Evolutionary conservation across 1,140 invertebrate species (phyloP), one percentile per base, ranked within the genome.

Genomic region (Cryptotermes secundus): DNA sequence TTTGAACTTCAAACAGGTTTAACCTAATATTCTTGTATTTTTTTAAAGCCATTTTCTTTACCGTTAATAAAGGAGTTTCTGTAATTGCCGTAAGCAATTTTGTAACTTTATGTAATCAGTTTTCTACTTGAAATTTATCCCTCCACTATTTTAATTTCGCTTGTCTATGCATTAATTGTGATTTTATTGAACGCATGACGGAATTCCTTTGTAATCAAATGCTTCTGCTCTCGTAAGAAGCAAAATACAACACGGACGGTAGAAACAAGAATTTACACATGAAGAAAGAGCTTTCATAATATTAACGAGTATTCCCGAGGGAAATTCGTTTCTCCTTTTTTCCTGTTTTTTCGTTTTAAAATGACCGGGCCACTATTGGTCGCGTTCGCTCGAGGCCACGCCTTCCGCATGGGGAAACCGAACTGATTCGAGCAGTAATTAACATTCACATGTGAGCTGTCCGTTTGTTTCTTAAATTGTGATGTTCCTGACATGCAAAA

Each of bases 381-480:
- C 16, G 59, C n/a, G 14, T 31, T 6, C 31, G 14, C 31, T 72
- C n/a, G 59, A n/a, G 26, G 59, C 59, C 59, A 72, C 59, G 59
- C 59, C 59, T 72, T 31, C 59, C 59, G 26, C 26, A 72, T 72
- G 26, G 31, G 59, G 14, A 16, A 26, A 31, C 59, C 59, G n/a
- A 72, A n/a, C 59, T n/a, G 59, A 72, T 72, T 26, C 59, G 59
- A 31, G 14, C 26, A 72, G 59, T 72, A 16, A 72, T 72, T 72
- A 72, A 10, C 59, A 72, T 72, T 72, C 26, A 72, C 26, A 72
- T 72, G 14, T 72, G n/a, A 31, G n/a, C 9, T 16, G 59, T 16
- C n/a, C 59, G n/a, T 72, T 72, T 59, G 53, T 72, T 72, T 72
- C 59, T 72, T 72, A 72, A 72, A 72, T 72, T n/a, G 26, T 72